These are phyloP conservation scores for Dione juno DNA, from an alignment of 2,888 invertebrate genomes.

Conservation along the genomic window DNA sequence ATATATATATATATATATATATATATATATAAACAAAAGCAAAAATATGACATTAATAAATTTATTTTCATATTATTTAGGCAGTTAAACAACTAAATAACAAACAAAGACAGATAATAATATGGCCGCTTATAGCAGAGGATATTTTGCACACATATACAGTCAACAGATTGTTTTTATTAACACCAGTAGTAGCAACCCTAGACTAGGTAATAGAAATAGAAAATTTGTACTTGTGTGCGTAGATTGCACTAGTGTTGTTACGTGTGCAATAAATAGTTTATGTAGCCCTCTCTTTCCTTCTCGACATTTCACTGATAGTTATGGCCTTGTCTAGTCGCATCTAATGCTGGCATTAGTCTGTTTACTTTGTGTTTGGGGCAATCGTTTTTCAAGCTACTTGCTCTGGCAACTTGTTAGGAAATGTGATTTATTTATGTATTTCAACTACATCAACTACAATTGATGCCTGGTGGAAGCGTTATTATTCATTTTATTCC, in stretches of 20 bases:
- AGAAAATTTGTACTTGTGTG: slow-evolving; percentile 74
- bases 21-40: no score
- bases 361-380: slow-evolving; percentile 59
- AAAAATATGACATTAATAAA: neutral
- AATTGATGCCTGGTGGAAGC: neutral
- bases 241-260: slow-evolving; percentile 75
- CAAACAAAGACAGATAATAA: slow-evolving; percentile 19
- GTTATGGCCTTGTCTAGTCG: slow-evolving; percentile 83
- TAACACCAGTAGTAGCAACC: slow-evolving; percentile 62
- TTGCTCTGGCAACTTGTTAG: slow-evolving; percentile 51
- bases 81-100: neutral
- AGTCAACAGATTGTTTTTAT: slow-evolving; percentile 57
- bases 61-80: neutral
- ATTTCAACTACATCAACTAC: neutral
- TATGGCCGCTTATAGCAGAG: slow-evolving; percentile 2
- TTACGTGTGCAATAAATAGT: slow-evolving; percentile 82
- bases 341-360: slow-evolving; percentile 83
- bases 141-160: slow-evolving; percentile 28
- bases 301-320: slow-evolving; percentile 83
- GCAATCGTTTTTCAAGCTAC: slow-evolving; percentile 55
- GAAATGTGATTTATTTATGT: slow-evolving; percentile 12
- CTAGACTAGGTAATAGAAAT: slow-evolving; percentile 78
- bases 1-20: no score
- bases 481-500: neutral
- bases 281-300: slow-evolving; percentile 80